Evolutionary conservation across 2,888 invertebrate species (phyloP), one percentile per base, ranked within the genome.

Genomic region (Corythucha ciliata): DNA sequence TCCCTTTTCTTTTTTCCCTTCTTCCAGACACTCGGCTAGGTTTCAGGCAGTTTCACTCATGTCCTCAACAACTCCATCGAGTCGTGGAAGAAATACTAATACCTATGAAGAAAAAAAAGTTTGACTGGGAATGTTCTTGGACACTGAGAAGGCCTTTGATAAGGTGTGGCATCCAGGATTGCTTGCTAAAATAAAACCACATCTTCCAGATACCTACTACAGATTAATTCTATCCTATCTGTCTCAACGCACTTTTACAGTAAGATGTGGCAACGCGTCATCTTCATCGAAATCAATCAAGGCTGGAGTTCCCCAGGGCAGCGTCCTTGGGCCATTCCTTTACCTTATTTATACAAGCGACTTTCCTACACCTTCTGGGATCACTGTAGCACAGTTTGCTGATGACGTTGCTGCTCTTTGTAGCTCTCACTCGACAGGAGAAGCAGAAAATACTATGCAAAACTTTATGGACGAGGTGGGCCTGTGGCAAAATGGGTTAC

Each of bases 271-370:
- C 12, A 22, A 37, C 37, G 20, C 7, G 8, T 21, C 18, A 8
- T 37, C 37, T 12, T 8, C 7, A 37, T 21, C 12, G 8, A 10
- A 22, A 10, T 10, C 20, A 10, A 14, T 37, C 8, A 6, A 37
- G 3, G 37, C 37, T 3, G 37, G 37, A 3, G 37, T 37, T 22
- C 37, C 37, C 12, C 37, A 37, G 16, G 37, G 37, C 16, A 37
- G 37, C 12, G 37, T 37, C 37, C 18, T 37, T 3, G 37, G 16
- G 4, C 37, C 34, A n/a, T n/a, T n/a, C n/a, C n/a, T n/a, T n/a
- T n/a, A n/a, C n/a, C n/a, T n/a, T n/a, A n/a, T n/a, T n/a, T n/a
- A n/a, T n/a, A n/a, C n/a, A n/a, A n/a, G n/a, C n/a, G n/a, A n/a
- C n/a, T n/a, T n/a, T n/a, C n/a, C n/a, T n/a, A n/a, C n/a, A n/a